Conservation (phyloP, 2,797 vertebrate species). For the Phrynocephalus guinanensis region DNA sequence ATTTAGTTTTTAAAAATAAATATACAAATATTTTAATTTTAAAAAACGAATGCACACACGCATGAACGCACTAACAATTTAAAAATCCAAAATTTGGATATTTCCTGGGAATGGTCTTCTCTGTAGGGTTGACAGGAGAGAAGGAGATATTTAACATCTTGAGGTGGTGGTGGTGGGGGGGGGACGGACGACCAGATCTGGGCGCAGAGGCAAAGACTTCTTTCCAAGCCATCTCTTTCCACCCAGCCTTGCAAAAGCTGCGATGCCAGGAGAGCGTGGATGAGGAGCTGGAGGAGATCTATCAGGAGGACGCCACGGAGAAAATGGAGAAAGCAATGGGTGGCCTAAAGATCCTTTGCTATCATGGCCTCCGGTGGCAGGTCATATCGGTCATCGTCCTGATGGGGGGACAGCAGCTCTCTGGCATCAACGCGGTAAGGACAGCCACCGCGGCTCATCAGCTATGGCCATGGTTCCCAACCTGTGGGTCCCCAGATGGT, state of each 20-base stretch:
- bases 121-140: too few species aligned
- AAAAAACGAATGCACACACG: too few species aligned
- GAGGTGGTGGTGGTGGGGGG: too few species aligned
- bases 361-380: constrained; percentile 83
- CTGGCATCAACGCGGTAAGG: constrained; percentile 82
- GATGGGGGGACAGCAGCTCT: constrained; percentile 85
- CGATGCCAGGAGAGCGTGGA: constrained; percentile 78
- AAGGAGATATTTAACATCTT: too few species aligned
- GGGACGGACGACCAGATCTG: too few species aligned
- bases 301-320: constrained; percentile 78
- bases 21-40: too few species aligned
- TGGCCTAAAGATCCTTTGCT: constrained; percentile 75
- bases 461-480: background rate
- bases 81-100: too few species aligned
- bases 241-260: constrained; percentile 45
- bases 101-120: too few species aligned
- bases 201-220: too few species aligned
- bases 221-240: background rate
- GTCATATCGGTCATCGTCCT: constrained; percentile 79
- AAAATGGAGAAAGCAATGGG: constrained; percentile 73
- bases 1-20: too few species aligned
- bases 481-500: background rate
- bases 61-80: too few species aligned
- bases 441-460: too few species aligned
- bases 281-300: constrained; percentile 79